Base-by-base conservation (phyloP, 2,888 invertebrate species). In the Melieria picta region DNA sequence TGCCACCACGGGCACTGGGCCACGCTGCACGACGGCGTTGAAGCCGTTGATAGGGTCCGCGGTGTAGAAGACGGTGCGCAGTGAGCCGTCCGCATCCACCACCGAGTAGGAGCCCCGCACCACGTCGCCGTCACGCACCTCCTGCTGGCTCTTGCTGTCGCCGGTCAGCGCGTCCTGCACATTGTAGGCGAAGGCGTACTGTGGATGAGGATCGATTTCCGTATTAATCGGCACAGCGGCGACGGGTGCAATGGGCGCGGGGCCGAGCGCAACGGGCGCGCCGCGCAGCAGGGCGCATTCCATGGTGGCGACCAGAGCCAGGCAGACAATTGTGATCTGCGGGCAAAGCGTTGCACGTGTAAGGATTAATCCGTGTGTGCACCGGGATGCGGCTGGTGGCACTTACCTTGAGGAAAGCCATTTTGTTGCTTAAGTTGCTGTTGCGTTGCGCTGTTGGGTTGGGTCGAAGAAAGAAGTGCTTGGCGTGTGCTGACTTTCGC, bases 111-210 rank as follows among this genome's bases (percentile, higher is more conserved):
- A 81, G 72, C 83, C 83, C 75, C 81, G 91, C 16, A 91, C 91
- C 9, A 91, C 89, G 79, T 91, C 91, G 0, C 91, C 91, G 63
- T 89, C 89, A 11, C 91, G 88, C 57, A 88, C 82, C 80, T 90
- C 89, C 73, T 88, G 86, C 81, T 89, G 89, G 77, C 88, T 88
- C 80, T 89, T 89, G 77, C 86, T 88, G 83, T 90, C 87, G 82
- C 92, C 91, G 76, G 91, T 91, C 43, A 91, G 80, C 65, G 90
- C 89, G 83, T 92, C 92, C 81, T 91, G 90, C 74, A 92, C 91
- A 78, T 91, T 91, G 81, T 92, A 92, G 55, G 91, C 91, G 84
- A 90, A 92, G 46, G 90, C 90, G 81, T 92, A 92, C 83, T 91
- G 91, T 7, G 91, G 91, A 72, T 79, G 80, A 13, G 83, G 83